Evolutionary conservation across 2,888 invertebrate species (phyloP), one percentile per base, ranked within the genome.

Genomic region (Andricus quercusramuli): DNA sequence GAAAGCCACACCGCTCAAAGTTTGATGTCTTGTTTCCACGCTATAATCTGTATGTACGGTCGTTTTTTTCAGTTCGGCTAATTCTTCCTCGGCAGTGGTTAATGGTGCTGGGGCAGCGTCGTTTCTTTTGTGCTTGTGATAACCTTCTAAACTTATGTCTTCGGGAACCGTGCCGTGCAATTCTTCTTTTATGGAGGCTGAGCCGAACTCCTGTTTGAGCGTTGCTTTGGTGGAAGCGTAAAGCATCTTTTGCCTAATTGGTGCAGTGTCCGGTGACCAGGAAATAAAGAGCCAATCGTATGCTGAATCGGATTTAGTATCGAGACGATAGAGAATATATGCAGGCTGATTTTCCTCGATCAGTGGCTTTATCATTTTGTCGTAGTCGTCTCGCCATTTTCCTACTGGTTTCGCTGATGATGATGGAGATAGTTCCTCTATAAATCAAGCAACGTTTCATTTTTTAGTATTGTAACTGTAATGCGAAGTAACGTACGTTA

Each of bases 201-300:
- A 96, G 0, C 99, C 99, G 93, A 99, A 99, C 92, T 99, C 98
- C 89, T 96, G 96, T 92, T 99, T 99, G 44, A 99, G 94, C 0
- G 99, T 99, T 1, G 99, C 98, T 93, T 99, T 98, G 0, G 99
- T 99, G 0, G 98, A 99, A 0, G 99, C 99, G 90, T 99, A 99
- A 78, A 99, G 94, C 99, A 99, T 99, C 93, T 99, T 99, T 90
- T 98, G 96, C 80, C 99, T 94, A 5, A 99, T 96, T 0, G 97
- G 95, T 0, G 99, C 97, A 80, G 95, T 95, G 90, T 99, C 99
- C 0, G 99, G 99, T 0, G 97, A 97, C 98, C 99, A 99, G 88
- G 97, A 97, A 78, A 98, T 96, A 78, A 98, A 94, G 13, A 99
- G 93, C 99, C 99, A 99, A 89, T 98, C 97, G 93, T 97, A 96